These are phyloP conservation scores for Hiodon alosoides DNA, from an alignment of 2,113 vertebrate species.

Conservation along the genomic window DNA sequence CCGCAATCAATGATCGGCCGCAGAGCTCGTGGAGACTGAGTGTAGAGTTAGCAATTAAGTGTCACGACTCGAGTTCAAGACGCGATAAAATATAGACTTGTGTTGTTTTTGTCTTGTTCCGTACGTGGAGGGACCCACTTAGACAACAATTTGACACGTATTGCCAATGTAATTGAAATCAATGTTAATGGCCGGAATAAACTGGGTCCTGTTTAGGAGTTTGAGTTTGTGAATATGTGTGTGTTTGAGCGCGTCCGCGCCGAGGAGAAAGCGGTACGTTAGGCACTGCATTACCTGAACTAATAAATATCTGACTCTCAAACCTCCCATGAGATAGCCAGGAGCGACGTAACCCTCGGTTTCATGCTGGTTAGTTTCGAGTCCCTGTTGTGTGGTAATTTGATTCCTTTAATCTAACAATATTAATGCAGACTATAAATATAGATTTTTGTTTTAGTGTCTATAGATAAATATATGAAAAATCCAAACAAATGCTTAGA, in stretches of 20 bases:
- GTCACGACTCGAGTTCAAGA: background rate
- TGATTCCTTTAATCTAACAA: conserved; percentile 13
- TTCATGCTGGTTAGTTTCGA: background rate
- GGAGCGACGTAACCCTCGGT: conserved; percentile 12
- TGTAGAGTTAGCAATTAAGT: conserved; percentile 22
- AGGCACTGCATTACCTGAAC: conserved; percentile 45
- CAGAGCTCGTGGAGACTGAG: conserved; percentile 23
- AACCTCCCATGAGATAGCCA: conserved; percentile 24
- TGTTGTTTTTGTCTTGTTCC: conserved; percentile 4
- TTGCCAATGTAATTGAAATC: conserved; percentile 9
- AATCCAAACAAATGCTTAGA: conserved; percentile 2
- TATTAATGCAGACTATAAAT: background rate
- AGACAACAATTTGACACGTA: background rate
- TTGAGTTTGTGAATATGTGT: conserved; percentile 10
- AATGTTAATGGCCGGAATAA: conserved; percentile 9
- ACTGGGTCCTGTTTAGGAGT: conserved; percentile 15
- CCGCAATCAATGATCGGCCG: conserved; percentile 39
- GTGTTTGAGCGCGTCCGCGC: conserved; percentile 17
- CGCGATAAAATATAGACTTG: background rate
- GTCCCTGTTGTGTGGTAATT: background rate
- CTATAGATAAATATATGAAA: background rate
- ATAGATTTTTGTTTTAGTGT: background rate
- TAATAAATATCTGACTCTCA: conserved; percentile 37
- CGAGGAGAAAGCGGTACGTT: conserved; percentile 35
- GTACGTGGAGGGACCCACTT: background rate